These are phyloP conservation scores for Nephrotoma appendiculata DNA, from an alignment of 2,888 invertebrate species.

Conservation along the genomic window DNA sequence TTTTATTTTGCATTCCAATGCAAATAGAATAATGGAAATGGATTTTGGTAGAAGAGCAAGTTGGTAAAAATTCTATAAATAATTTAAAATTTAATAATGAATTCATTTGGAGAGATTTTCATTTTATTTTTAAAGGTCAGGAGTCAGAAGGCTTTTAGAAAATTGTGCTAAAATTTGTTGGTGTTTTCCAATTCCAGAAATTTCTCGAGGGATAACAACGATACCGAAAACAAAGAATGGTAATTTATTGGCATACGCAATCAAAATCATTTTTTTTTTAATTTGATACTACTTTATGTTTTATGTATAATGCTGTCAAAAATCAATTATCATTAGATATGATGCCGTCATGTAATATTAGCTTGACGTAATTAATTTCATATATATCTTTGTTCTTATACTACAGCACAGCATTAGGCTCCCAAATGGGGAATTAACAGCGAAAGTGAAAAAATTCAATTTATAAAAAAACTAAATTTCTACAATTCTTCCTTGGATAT, in stretches of 20 bases:
- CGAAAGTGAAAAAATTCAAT: background rate
- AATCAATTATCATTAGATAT: background rate
- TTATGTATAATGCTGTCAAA: background rate
- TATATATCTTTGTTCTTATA: background rate
- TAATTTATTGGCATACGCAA: background rate
- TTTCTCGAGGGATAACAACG: too few relatives aligned
- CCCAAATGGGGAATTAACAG: background rate
- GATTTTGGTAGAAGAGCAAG: background rate
- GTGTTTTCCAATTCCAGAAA: too few relatives aligned
- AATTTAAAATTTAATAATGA: background rate
- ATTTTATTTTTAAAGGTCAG: background rate
- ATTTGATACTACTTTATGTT: background rate
- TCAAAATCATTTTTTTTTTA: background rate
- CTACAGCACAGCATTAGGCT: background rate
- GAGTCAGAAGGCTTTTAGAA: background rate
- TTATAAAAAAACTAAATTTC: background rate
- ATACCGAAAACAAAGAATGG: too few relatives aligned
- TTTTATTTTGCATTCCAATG: background rate
- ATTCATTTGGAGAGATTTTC: background rate
- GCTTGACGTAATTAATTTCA: background rate
- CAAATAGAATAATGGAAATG: background rate
- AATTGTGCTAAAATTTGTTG: too few relatives aligned
- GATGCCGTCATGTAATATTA: background rate
- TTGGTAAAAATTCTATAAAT: background rate
- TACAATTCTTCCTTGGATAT: background rate